Evolutionary conservation across 2,797 vertebrate species (phyloP).

Genomic region (Oreochromis grahami): DNA sequence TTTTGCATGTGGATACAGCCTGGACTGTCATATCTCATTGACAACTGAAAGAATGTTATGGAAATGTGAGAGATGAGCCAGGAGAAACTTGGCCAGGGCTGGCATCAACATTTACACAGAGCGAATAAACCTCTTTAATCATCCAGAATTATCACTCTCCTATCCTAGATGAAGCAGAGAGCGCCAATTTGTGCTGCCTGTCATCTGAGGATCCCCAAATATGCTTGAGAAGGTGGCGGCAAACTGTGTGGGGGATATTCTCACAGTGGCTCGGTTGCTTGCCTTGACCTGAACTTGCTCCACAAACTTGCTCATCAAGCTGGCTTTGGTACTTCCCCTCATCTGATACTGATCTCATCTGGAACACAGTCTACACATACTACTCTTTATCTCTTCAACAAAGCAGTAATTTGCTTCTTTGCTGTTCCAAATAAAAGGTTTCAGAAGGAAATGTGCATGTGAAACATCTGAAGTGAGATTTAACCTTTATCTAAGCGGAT

Average conservation of each 20-base stretch:
- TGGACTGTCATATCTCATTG: slow-evolving; percentile 46
- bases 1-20: slow-evolving; percentile 42
- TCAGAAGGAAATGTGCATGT: slow-evolving; percentile 19
- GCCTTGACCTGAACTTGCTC: slow-evolving; percentile 11
- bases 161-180: slow-evolving; percentile 42
- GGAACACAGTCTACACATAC: slow-evolving; percentile 9
- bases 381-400: slow-evolving; percentile 15
- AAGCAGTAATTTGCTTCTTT: slow-evolving; percentile 23
- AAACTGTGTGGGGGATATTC: neutral
- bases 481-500: slow-evolving; percentile 29
- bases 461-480: slow-evolving; percentile 19
- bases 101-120: slow-evolving; percentile 63
- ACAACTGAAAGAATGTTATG: slow-evolving; percentile 55
- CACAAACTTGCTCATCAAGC: neutral
- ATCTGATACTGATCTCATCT: slow-evolving; percentile 42
- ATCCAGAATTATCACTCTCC: slow-evolving; percentile 52
- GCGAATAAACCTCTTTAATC: slow-evolving; percentile 66
- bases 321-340: neutral
- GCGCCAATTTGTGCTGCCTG: slow-evolving; percentile 42
- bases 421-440: slow-evolving; percentile 19
- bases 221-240: slow-evolving; percentile 12
- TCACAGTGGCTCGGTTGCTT: neutral
- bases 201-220: slow-evolving; percentile 35
- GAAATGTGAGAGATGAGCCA: slow-evolving; percentile 55
- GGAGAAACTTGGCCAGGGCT: slow-evolving; percentile 52